Evolutionary conservation across 2,888 invertebrate genomes (phyloP), one percentile per base, ranked within the genome.

Genomic region (Cryptocephalus moraei): DNA sequence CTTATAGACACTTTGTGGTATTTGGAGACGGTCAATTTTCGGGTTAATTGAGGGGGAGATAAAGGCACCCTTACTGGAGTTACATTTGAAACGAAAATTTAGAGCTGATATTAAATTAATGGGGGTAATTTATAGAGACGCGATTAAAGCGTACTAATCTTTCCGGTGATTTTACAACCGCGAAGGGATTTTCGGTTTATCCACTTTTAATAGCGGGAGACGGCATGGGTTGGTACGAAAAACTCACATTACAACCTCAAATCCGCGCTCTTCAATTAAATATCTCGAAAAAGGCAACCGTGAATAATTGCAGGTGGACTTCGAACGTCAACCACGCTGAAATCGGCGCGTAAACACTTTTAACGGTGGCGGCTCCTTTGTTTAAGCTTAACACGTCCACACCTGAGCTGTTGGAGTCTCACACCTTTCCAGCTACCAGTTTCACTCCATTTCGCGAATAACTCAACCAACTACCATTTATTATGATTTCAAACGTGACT

Each of bases 351-450:
- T 14, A 14, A 11, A 14, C 41, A 13, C 22, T 14, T 42, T 31
- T 22, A 14, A 42, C 32, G 22, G 11, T 42, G 42, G n/a, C 36
- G 36, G 36, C 12, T n/a, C 12, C 36, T 36, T 36, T 36, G 36
- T 36, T 36, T 36, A n/a, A 12, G 36, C 36, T 36, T 36, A 36
- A 36, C 42, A 42, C 8, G 32, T 42, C 32, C 62, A 62, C 64
- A 62, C 62, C 63, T 63, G 59, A 62, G 57, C 58, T 56, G 62
- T 60, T 62, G 56, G 57, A 61, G 55, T 59, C 60, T 62, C 62
- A 63, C 64, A 64, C 64, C 63, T 64, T 59, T 53, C 39, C 58
- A 48, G 62, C 64, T 63, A 64, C 63, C 63, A 62, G 62, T 60
- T 63, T 61, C 61, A 58, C 61, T 60, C 55, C 59, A 56, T 60